These are phyloP conservation scores for Drosophila ercepeae DNA, from an alignment of 1,140 invertebrate species.

Conservation along the genomic window DNA sequence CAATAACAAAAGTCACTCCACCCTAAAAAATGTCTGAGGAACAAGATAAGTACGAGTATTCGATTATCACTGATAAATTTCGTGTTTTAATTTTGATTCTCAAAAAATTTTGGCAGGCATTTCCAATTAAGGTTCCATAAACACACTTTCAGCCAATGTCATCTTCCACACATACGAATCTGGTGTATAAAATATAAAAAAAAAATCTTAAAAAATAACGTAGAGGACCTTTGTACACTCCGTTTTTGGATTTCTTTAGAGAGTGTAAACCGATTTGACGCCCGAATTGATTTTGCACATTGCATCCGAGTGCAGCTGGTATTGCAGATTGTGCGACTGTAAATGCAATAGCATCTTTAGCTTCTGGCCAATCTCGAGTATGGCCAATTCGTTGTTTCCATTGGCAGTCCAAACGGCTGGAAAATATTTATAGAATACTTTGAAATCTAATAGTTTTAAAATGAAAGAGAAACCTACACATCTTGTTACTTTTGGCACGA, in stretches of 20 bases:
- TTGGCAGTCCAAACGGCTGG: slow-evolving; percentile 71
- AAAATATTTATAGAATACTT: slow-evolving; percentile 16
- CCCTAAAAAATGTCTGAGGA: neutral
- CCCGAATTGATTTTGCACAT: slow-evolving; percentile 87
- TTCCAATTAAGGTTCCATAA: slow-evolving; percentile 2
- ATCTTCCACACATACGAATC: slow-evolving; percentile 38
- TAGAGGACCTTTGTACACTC: neutral
- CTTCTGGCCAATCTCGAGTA: slow-evolving; percentile 92
- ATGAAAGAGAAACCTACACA: slow-evolving; percentile 83
- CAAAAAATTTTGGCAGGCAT: slow-evolving; percentile 18
- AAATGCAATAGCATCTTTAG: slow-evolving; percentile 91
- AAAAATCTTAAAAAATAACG: slow-evolving; percentile 21
- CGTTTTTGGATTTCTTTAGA: slow-evolving; percentile 21
- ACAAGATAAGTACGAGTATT: too few species aligned
- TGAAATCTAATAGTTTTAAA: slow-evolving; percentile 84
- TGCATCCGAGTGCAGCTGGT: slow-evolving; percentile 93
- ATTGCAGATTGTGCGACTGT: slow-evolving; percentile 86
- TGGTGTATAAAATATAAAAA: slow-evolving; percentile 24
- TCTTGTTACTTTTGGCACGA: slow-evolving; percentile 95
- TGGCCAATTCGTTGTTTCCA: slow-evolving; percentile 89
- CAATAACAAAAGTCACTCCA: too few species aligned
- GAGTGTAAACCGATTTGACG: slow-evolving; percentile 64
- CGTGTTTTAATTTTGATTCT: slow-evolving; percentile 14
- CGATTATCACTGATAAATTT: slow-evolving; percentile 5
- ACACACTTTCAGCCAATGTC: slow-evolving; percentile 7